phyloP scores from a whole-genome alignment of 2,888 invertebrate species.

The Acronicta leporina region DNA sequence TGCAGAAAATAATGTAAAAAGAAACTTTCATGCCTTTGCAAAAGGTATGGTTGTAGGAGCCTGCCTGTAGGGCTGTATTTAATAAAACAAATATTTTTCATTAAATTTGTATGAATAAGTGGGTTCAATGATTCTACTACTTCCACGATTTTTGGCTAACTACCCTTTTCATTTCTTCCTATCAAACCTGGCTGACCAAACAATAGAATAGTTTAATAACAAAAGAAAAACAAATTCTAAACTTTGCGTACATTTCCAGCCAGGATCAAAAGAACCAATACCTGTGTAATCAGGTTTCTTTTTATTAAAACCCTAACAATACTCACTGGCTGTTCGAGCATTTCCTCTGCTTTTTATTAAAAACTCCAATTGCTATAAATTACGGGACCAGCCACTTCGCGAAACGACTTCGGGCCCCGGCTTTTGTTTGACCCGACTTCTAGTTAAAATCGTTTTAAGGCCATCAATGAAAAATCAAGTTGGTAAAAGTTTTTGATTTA shows the following conservation, averaged over 20 bases:
- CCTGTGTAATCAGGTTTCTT: slow-evolving; percentile 43
- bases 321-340: slow-evolving; percentile 25
- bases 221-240: slow-evolving; percentile 32
- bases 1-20: slow-evolving; percentile 58
- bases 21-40: slow-evolving; percentile 38
- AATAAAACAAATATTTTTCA: too few relatives aligned
- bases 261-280: slow-evolving; percentile 30
- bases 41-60: slow-evolving; percentile 30
- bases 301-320: slow-evolving; percentile 53
- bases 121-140: too few relatives aligned
- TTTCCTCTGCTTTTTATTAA: slow-evolving; percentile 57
- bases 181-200: slow-evolving; percentile 16
- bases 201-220: slow-evolving; percentile 25
- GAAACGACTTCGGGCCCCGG: slow-evolving; percentile 49
- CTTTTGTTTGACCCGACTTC: slow-evolving; percentile 55
- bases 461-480: slow-evolving; percentile 54
- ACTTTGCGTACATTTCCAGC: slow-evolving; percentile 21
- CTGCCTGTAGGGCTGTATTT: too few relatives aligned
- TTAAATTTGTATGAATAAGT: too few relatives aligned
- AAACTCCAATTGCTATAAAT: slow-evolving; percentile 57
- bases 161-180: not conserved
- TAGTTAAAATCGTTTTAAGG: slow-evolving; percentile 54
- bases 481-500: slow-evolving; percentile 57
- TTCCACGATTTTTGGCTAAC: too few relatives aligned
- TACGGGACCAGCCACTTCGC: slow-evolving; percentile 42